Base-by-base conservation (phyloP, 1,140 invertebrate genomes). In the Agrilus planipennis region DNA sequence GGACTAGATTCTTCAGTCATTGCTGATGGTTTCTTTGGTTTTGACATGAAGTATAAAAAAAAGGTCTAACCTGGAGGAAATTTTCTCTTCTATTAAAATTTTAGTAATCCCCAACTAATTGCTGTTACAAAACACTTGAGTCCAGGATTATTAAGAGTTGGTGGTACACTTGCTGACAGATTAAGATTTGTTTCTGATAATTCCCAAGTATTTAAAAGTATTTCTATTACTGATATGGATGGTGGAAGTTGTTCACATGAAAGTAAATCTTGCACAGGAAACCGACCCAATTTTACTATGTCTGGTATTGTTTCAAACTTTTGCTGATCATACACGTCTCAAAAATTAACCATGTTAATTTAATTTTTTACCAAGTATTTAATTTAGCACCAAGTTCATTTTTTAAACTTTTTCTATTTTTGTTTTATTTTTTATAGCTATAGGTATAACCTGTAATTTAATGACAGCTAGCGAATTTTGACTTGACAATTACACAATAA, bases 91-190 rank as follows among this genome's bases (percentile, higher is more conserved):
- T 21, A 11, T 28, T 17, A 9, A 20, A 28, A n/a, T 15, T 17
- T 11, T 49, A 53, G 57, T 9, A 61, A 65, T 31, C 39, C 38
- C 10, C 66, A 58, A 52, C 65, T 80, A 43, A 47, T 67, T 15
- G 65, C 70, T 45, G 57, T 81, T 45, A 70, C 72, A 2, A 49
- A 51, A 38, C 60, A 70, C 15, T 54, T 82, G 23, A 62, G 67
- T 23, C 76, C 77, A 4, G 72, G 72, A 19, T 72, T 72, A 45
- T 55, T 81, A 2, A 65, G 78, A 40, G 52, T 81, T 14, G 78
- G 79, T 21, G 79, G 78, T 0, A 79, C 74, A 22, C 68, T 75
- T 52, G 73, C 77, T 0, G 79, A 82, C 53, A 68, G 73, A 39
- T 59, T 80, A 28, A 68, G 69, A 43, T 81, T 79, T 32, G 56